Conservation (phyloP, 2,113 vertebrate species). For the Nerophis ophidion region DNA sequence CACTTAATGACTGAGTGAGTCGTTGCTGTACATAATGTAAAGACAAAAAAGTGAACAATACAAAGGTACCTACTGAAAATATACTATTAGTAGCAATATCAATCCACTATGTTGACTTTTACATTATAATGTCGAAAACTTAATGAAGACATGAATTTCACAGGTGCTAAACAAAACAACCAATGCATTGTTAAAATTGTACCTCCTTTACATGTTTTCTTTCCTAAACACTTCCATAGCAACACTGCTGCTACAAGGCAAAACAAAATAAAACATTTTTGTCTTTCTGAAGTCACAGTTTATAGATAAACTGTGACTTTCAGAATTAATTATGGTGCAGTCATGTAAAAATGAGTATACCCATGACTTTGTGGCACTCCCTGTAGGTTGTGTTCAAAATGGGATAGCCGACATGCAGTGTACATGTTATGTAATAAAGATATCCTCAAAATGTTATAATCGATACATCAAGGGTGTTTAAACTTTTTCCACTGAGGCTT, state of each 20-base stretch:
- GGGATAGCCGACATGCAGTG: too few species aligned
- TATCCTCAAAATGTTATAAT: too few species aligned
- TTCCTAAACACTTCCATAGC: slow-evolving; percentile 17
- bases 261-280: not conserved
- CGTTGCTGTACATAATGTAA: slow-evolving; percentile 59
- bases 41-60: slow-evolving; percentile 51
- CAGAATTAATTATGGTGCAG: too few species aligned
- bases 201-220: slow-evolving; percentile 9
- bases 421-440: too few species aligned
- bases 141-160: slow-evolving; percentile 59
- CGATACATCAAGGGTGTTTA: too few species aligned
- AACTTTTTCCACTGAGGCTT: too few species aligned
- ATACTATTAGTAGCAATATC: slow-evolving; percentile 50
- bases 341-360: too few species aligned
- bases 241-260: slow-evolving; percentile 4
- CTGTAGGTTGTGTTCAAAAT: too few species aligned
- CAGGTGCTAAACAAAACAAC: slow-evolving; percentile 23
- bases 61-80: slow-evolving; percentile 61
- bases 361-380: too few species aligned
- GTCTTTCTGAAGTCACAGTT: too few species aligned
- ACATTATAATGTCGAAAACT: slow-evolving; percentile 49
- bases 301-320: too few species aligned
- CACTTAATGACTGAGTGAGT: slow-evolving; percentile 60
- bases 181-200: slow-evolving; percentile 18
- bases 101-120: slow-evolving; percentile 52